Conservation (phyloP, 1,140 invertebrate species). For the Ruditapes philippinarum region DNA sequence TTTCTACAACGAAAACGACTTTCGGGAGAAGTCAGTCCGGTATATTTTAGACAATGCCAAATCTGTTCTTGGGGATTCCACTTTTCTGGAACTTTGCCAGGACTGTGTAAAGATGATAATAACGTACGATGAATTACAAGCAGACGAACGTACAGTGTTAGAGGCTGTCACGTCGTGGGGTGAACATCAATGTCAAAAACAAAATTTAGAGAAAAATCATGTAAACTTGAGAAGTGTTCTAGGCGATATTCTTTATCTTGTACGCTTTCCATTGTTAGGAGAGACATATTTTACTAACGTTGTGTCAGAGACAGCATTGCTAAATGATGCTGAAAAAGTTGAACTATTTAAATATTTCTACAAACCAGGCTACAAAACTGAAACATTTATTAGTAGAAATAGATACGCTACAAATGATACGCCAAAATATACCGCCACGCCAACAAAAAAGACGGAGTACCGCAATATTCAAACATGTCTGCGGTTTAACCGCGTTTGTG, state of each 20-base stretch:
- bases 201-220: slow-evolving; percentile 56
- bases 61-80: slow-evolving; percentile 59
- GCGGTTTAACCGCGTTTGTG: slow-evolving; percentile 66
- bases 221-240: slow-evolving; percentile 69
- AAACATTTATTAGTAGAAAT: slow-evolving; percentile 44
- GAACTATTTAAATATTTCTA: slow-evolving; percentile 76
- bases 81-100: slow-evolving; percentile 68
- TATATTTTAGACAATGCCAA: slow-evolving; percentile 68
- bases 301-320: slow-evolving; percentile 69
- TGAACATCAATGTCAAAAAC: slow-evolving; percentile 60
- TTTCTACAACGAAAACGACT: slow-evolving; percentile 75
- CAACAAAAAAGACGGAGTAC: not conserved
- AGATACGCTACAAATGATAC: not conserved
- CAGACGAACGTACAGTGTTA: slow-evolving; percentile 68
- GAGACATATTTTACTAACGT: slow-evolving; percentile 72
- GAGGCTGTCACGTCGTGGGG: slow-evolving; percentile 68
- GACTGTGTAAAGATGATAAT: slow-evolving; percentile 68
- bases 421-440: not conserved
- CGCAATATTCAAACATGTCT: slow-evolving; percentile 71
- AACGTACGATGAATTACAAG: slow-evolving; percentile 65
- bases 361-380: slow-evolving; percentile 58
- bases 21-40: slow-evolving; percentile 67
- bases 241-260: slow-evolving; percentile 65
- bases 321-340: slow-evolving; percentile 72
- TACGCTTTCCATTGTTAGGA: slow-evolving; percentile 73